Conservation (phyloP, 2,888 invertebrate species). For the Xylocampa areola region DNA sequence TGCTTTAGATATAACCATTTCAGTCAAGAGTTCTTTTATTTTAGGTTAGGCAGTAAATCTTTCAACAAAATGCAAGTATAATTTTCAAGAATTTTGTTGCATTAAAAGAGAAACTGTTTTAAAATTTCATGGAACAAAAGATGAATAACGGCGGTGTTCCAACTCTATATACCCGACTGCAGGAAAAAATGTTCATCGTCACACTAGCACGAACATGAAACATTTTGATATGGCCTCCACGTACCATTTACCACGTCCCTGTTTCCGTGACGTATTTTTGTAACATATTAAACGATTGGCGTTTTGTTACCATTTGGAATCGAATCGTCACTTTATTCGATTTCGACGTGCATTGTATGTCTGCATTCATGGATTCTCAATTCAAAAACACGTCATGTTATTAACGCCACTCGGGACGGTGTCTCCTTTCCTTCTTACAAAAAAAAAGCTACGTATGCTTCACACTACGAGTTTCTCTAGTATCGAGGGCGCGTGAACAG, state of each 20-base stretch:
- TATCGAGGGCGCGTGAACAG: too few species aligned
- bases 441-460: too few species aligned
- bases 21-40: slow-evolving; percentile 14
- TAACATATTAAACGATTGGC: slow-evolving; percentile 56
- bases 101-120: slow-evolving; percentile 36
- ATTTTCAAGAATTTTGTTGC: slow-evolving; percentile 19
- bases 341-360: slow-evolving; percentile 46
- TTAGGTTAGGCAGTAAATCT: slow-evolving; percentile 18
- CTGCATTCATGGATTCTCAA: slow-evolving; percentile 37
- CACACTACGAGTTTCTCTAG: too few species aligned
- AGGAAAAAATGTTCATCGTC: slow-evolving; percentile 34
- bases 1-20: slow-evolving; percentile 5
- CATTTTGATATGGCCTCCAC: slow-evolving; percentile 55
- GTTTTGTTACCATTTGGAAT: slow-evolving; percentile 48
- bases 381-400: slow-evolving; percentile 27
- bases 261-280: slow-evolving; percentile 55
- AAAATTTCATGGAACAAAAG: slow-evolving; percentile 37
- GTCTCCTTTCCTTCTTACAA: too few species aligned
- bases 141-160: slow-evolving; percentile 28
- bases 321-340: slow-evolving; percentile 44
- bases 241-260: slow-evolving; percentile 56
- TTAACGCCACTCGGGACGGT: slow-evolving; percentile 1
- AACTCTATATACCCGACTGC: slow-evolving; percentile 10
- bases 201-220: slow-evolving; percentile 38
- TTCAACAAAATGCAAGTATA: slow-evolving; percentile 9